Evolutionary conservation across 2,888 invertebrate species (phyloP), one percentile per base, ranked within the genome.

Genomic region (Drosophila lacicola): DNA sequence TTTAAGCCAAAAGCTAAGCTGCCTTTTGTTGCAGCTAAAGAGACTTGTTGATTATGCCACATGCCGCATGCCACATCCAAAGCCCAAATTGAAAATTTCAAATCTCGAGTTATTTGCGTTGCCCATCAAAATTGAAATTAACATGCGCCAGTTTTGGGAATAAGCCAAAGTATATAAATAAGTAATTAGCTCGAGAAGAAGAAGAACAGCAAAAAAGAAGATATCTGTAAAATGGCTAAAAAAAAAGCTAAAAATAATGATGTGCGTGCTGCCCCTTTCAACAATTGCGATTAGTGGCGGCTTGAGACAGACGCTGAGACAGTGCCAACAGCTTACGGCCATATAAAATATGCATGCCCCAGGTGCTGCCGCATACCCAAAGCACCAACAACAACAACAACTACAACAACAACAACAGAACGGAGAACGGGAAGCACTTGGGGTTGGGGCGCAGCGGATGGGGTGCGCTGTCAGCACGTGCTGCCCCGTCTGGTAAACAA

Each of bases 401-500:
- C n/a, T 47, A 36, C 41, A 47, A 42, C 42, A 49, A 25, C 53
- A 36, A 42, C 8, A 10, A n/a, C 5, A 41, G 41, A 14, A 21
- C 21, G 19, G 21, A 51, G 34, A 49, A 37, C 36, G 25, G 25
- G 25, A 56, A 13, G 33, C 51, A 44, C 41, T 50, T n/a, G 50
- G 62, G 53, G 44, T 34, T 51, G 49, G 73, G 50, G 29, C 2
- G 8, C 57, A 69, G 39, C 69, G 70, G 70, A 78, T 62, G 75
- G 62, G 46, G 46, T 42, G 68, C 75, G 63, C 75, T 69, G 75
- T 74, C 74, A 82, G 88, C 82, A 82, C 82, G 82, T 82, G 82
- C 86, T 82, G 86, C 54, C 8, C 56, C 83, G 83, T 73, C 86
- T 88, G 69, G 86, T 88, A 86, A 88, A 82, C 82, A 88, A 63